phyloP scores from a whole-genome alignment of 2,113 vertebrate genomes.

The Nansenia antarctica region DNA sequence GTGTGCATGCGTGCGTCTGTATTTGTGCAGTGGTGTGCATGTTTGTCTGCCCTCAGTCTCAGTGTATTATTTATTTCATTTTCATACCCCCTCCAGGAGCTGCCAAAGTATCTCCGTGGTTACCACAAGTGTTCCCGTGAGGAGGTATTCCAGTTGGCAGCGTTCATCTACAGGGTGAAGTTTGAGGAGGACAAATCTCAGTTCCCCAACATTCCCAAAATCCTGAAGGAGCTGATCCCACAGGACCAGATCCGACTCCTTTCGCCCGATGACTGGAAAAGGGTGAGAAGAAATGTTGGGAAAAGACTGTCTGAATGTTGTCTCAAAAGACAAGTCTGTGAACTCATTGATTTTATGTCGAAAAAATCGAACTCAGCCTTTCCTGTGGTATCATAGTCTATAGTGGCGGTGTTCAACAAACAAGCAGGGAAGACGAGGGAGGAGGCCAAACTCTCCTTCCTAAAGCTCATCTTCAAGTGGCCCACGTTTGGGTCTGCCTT shows the following conservation, averaged over 20 bases:
- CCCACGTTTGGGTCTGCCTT: conserved; percentile 96
- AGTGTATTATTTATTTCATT: background rate
- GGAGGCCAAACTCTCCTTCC: conserved; percentile 93
- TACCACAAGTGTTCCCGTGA: conserved; percentile 95
- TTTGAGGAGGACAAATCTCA: conserved; percentile 95
- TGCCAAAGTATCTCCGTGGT: conserved; percentile 96
- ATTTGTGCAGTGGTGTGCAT: too few species aligned
- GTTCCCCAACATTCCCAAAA: conserved; percentile 89
- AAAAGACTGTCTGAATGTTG: background rate
- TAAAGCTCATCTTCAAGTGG: conserved; percentile 96
- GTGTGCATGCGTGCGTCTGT: too few species aligned
- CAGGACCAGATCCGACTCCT: conserved; percentile 90
- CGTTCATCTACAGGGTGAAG: conserved; percentile 95
- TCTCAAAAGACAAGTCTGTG: too few species aligned
- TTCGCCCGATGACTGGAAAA: conserved; percentile 95
- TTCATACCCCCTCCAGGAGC: conserved; percentile 75
- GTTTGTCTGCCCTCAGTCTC: too few species aligned
- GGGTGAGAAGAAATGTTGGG: conserved; percentile 70
- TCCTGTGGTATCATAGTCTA: conserved; percentile 76
- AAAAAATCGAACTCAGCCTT: conserved; percentile 9
- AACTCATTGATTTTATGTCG: too few species aligned
- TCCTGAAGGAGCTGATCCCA: conserved; percentile 93
- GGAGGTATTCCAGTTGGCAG: conserved; percentile 89
- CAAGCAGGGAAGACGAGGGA: conserved; percentile 89
- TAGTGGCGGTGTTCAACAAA: conserved; percentile 92